Conservation (phyloP, 2,113 vertebrate species). For the Miniopterus natalensis region DNA sequence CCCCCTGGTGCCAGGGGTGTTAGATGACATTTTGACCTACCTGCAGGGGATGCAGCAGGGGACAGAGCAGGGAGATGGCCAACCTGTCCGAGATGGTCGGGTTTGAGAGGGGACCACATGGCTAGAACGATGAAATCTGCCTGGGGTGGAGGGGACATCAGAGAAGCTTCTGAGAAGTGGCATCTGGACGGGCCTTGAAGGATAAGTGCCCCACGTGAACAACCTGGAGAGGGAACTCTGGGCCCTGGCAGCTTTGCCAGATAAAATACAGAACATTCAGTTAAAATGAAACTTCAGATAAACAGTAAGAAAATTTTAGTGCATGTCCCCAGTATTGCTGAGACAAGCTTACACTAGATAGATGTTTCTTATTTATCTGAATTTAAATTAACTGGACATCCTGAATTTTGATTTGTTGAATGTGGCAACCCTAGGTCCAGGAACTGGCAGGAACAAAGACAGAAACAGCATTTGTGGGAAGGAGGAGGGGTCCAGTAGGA, state of each 20-base stretch:
- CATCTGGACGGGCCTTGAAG: not conserved
- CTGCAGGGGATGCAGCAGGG: not conserved
- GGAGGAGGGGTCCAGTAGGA: not conserved
- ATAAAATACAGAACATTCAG: not conserved
- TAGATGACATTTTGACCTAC: not conserved
- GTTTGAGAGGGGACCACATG: not conserved
- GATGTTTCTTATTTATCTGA: not conserved
- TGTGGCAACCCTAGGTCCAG: not conserved
- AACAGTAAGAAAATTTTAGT: not conserved
- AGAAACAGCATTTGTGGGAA: not conserved
- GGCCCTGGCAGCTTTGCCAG: not conserved
- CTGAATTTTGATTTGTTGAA: not conserved
- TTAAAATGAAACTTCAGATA: not conserved
- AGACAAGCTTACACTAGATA: not conserved
- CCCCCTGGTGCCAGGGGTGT: not conserved
- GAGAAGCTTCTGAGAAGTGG: not conserved
- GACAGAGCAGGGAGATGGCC: not conserved
- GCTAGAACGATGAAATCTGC: not conserved
- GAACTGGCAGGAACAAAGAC: not conserved
- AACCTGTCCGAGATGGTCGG: no score
- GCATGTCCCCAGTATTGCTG: not conserved
- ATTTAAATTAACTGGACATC: not conserved
- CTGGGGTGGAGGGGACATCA: not conserved
- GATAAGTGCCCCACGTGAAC: not conserved
- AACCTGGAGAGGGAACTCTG: not conserved